Base-by-base conservation (phyloP, 2,797 vertebrate species). In the Pangasius djambal region DNA sequence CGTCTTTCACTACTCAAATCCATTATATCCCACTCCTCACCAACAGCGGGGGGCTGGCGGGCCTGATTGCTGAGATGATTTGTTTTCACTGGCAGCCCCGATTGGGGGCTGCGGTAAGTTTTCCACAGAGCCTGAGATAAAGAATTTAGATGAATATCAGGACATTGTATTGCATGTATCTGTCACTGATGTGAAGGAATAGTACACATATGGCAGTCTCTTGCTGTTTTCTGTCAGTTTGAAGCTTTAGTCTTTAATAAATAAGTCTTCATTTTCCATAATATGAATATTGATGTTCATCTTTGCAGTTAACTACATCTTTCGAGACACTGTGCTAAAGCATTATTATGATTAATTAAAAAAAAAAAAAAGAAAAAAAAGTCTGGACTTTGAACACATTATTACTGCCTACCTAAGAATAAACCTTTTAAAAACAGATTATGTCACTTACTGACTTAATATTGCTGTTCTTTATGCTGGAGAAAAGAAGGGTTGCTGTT, bases 21-120 rank as follows among this genome's bases (percentile, higher is more conserved):
- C 87, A 89, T 91, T 92, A 93, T 91, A 91, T 90, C 87, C 87
- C 90, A 89, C 89, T 92, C 86, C 88, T 89, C 87, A 89, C 86
- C 87, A 86, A 88, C 90, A 89, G 87, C 82, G 84, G 90, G 89
- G 82, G 90, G 59, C 88, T 87, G 79, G 83, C 85, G 69, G 72
- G 88, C 84, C 79, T 86, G 90, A 90, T 89, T 77, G 84, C 78
- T 90, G 85, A 88, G 88, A 92, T 86, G 69, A 90, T 91, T 90
- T 91, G 88, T 91, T 93, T 91, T 91, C 89, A 84, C 86, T 89
- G 88, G 90, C 87, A 88, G 84, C 85, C 44, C 55, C 28, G 59
- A 83, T 65, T 88, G 86, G 90, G 88, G 75, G 83, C 65, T 57
- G 74, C 16, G 20, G 55, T 78, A 86, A 63, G 83, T 87, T 77